Evolutionary conservation across 2,113 vertebrate species (phyloP), one percentile per base, ranked within the genome.

Genomic region (Pipa parva): DNA sequence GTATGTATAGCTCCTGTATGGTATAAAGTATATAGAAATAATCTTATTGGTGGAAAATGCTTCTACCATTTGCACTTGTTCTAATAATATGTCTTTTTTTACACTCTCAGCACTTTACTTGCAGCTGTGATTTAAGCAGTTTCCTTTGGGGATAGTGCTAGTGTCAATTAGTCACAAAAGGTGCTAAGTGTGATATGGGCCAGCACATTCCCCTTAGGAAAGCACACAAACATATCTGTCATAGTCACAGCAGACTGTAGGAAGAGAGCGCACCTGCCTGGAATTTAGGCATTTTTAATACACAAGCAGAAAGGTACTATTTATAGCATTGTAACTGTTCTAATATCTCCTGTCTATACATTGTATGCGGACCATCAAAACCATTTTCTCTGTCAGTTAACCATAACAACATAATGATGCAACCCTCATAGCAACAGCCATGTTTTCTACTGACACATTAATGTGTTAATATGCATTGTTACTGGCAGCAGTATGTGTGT

Each of bases 1-100:
- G n/a, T n/a, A n/a, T n/a, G n/a, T n/a, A n/a, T n/a, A n/a, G n/a
- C n/a, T n/a, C n/a, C n/a, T n/a, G n/a, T n/a, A n/a, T 12, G 7
- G 33, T 11, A 3, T 36, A 36, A 56, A 25, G 26, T 31, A 60
- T 51, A 37, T 18, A 60, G 46, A 50, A 39, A 49, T 24, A n/a
- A 17, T 20, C 15, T 58, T 58, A 20, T 7, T 49, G 24, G 42
- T 50, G 36, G 26, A 46, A 59, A 58, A 70, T 45, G 39, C 51
- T 70, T 61, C 33, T 48, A 31, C 57, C 66, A 60, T 61, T 61
- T 70, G 58, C 48, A 70, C 66, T 70, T 70, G 66, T 50, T 70
- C 66, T 70, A 70, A 61, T 70, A 70, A 70, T 70, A 61, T 9
- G 48, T 49, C 27, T 60, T 60, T 54, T 68, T 50, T 54, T 61